These are phyloP conservation scores for Stenoptilia bipunctidactyla DNA, from an alignment of 2,888 invertebrate species.

Conservation along the genomic window DNA sequence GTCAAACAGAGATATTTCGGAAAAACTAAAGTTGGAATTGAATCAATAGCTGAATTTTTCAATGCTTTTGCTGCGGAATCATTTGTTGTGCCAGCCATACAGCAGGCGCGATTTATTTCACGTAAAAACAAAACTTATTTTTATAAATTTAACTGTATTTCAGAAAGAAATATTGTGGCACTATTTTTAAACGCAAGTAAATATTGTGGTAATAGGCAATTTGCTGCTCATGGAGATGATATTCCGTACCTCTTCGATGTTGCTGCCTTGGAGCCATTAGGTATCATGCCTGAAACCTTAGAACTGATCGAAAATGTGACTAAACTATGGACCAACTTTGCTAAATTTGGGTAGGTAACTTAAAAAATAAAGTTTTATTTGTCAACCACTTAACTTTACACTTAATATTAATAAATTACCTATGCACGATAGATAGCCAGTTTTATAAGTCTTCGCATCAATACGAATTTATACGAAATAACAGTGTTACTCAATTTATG, in stretches of 20 bases:
- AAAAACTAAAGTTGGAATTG: conserved; percentile 14
- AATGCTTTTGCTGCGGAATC: conserved; percentile 20
- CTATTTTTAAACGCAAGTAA: conserved; percentile 15
- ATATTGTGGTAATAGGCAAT: conserved; percentile 13
- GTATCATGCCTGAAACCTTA: conserved; percentile 17
- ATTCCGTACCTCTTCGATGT: conserved; percentile 20
- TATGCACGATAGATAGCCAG: too few relatives aligned
- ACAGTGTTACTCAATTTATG: too few relatives aligned
- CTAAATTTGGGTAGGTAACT: conserved; percentile 34
- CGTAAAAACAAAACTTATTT: conserved; percentile 23
- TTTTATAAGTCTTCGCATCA: too few relatives aligned
- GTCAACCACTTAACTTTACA: too few relatives aligned
- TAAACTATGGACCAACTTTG: conserved; percentile 32
- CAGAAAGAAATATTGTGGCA: conserved; percentile 24
- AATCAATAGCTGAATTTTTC: conserved; percentile 18
- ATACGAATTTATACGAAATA: too few relatives aligned
- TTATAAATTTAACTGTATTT: conserved; percentile 25
- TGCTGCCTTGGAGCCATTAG: conserved; percentile 10
- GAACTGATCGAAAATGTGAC: conserved; percentile 24
- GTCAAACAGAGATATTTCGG: conserved; percentile 22
- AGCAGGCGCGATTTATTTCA: conserved; percentile 17
- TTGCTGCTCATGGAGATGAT: conserved; percentile 26
- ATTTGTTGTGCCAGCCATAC: conserved; percentile 18
- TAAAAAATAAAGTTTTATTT: too few relatives aligned
- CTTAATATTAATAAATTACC: too few relatives aligned